phyloP scores from a whole-genome alignment of 2,888 invertebrate species.

The Eledona agricola region DNA sequence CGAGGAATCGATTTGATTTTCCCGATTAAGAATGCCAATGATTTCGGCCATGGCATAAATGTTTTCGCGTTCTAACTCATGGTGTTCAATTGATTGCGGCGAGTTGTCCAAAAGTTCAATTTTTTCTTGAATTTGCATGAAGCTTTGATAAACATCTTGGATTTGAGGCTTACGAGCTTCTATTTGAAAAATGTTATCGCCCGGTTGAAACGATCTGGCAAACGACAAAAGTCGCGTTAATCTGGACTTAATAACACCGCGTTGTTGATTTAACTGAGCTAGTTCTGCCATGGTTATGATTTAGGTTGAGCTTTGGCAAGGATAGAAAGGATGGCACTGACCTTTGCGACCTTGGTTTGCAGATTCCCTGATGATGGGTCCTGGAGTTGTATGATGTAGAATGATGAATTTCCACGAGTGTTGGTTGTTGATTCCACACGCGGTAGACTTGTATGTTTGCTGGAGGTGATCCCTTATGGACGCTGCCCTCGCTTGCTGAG shows the following conservation, averaged over 20 bases:
- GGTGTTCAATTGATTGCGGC: too few relatives aligned
- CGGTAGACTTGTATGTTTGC: too few relatives aligned
- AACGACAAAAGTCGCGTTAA: not conserved
- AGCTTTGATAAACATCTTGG: not conserved
- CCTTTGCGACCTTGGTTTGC: too few relatives aligned
- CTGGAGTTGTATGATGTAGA: too few relatives aligned
- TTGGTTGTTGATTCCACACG: too few relatives aligned
- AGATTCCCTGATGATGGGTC: too few relatives aligned
- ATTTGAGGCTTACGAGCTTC: not conserved
- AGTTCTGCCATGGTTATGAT: conserved; percentile 1
- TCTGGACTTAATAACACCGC: not conserved
- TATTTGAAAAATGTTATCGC: not conserved
- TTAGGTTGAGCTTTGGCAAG: too few relatives aligned
- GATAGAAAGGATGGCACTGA: too few relatives aligned
- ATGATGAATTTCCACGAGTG: too few relatives aligned
- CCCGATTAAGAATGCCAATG: not conserved
- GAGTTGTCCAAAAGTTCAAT: not conserved
- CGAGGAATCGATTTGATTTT: conserved; percentile 1
- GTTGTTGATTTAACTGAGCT: not conserved
- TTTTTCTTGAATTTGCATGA: not conserved
- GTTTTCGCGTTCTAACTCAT: not conserved
- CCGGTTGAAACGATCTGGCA: not conserved
- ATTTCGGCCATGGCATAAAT: not conserved
- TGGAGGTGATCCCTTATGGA: too few relatives aligned
- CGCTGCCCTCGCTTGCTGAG: too few relatives aligned